Conservation (phyloP, 37 sponge, comb jelly and placozoan species). For the Hexactinellida sp. region DNA sequence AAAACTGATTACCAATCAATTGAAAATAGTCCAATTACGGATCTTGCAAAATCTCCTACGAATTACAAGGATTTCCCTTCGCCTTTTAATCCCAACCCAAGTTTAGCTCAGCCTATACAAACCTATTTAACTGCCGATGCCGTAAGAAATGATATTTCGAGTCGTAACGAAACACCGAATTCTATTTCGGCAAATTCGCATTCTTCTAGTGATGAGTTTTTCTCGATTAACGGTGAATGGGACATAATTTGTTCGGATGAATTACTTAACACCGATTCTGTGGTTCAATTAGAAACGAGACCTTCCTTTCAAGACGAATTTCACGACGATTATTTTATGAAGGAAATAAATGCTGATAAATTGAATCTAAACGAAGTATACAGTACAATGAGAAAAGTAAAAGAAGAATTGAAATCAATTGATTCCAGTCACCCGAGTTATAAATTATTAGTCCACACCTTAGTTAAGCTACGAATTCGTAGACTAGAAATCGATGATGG, state of each 20-base stretch:
- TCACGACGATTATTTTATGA: neutral
- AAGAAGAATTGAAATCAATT: neutral
- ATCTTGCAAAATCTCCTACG: neutral
- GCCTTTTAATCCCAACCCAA: neutral
- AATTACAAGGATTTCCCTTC: neutral
- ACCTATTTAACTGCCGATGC: neutral
- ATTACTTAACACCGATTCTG: neutral
- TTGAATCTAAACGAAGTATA: neutral
- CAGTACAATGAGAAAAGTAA: neutral
- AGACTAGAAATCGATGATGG: neutral
- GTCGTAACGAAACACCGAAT: neutral
- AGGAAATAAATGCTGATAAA: neutral
- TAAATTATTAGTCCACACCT: neutral
- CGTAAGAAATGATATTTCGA: neutral
- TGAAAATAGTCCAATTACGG: too few relatives aligned
- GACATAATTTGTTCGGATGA: neutral
- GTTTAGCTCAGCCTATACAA: neutral
- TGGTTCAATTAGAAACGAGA: neutral
- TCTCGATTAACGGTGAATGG: neutral
- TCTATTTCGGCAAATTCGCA: neutral
- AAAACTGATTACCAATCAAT: too few relatives aligned
- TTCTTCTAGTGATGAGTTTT: neutral
- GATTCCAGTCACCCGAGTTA: neutral
- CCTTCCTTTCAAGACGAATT: neutral
- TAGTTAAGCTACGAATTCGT: neutral